These are phyloP conservation scores for Verasper variegatus DNA, from an alignment of 2,113 vertebrate species.

Conservation along the genomic window DNA sequence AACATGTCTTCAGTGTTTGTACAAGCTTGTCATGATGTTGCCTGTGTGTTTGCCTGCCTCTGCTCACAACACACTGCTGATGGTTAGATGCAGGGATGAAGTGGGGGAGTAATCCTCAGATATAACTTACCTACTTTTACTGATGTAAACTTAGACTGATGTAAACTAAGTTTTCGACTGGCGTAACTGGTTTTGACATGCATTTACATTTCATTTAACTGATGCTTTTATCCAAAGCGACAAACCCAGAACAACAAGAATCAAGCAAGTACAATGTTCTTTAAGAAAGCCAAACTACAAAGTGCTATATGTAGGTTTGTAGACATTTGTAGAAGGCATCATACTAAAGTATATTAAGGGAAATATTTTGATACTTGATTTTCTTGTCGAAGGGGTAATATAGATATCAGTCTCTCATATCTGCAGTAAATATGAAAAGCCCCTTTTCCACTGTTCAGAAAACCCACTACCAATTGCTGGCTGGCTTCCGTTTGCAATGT, in stretches of 20 bases:
- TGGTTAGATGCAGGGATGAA: background rate
- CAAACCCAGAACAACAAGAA: too few species aligned
- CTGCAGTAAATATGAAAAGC: too few species aligned
- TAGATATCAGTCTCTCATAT: background rate
- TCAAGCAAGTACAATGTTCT: too few species aligned
- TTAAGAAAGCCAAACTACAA: too few species aligned
- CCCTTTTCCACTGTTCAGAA: too few species aligned
- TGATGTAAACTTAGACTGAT: too few species aligned
- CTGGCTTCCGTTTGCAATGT: too few species aligned
- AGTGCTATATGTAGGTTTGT: too few species aligned
- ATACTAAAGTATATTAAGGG: background rate
- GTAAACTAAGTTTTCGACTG: background rate
- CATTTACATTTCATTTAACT: background rate
- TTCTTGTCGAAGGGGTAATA: background rate
- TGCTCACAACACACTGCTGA: conserved; percentile 14
- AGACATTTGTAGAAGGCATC: background rate
- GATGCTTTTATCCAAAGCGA: too few species aligned
- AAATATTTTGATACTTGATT: too few species aligned
- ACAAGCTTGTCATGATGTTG: conserved; percentile 20
- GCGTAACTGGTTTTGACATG: background rate
- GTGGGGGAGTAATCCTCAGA: background rate
- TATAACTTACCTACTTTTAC: background rate
- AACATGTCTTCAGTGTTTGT: conserved; percentile 22
- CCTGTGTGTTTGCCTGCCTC: background rate
- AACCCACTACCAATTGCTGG: too few species aligned